Evolutionary conservation across 2,797 vertebrate species (phyloP), one percentile per base, ranked within the genome.

Genomic region (Ceryle rudis): DNA sequence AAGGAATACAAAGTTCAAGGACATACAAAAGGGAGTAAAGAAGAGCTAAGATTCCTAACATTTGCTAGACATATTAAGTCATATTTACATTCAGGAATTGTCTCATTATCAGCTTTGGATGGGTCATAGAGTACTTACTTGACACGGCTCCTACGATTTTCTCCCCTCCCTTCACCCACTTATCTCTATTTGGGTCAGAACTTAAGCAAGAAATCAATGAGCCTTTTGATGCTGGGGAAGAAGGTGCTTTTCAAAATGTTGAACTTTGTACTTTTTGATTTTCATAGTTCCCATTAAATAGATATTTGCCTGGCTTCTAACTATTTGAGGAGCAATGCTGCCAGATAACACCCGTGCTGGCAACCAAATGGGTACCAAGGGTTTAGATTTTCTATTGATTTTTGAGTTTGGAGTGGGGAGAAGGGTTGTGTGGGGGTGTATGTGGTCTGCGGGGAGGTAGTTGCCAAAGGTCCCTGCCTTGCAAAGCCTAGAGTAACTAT

Each of bases 1-100:
- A 80, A 72, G 64, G 73, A 84, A 75, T 72, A 54, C 58, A 29
- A 70, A 94, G 83, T 86, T 93, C 78, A 86, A 93, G 90, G 81
- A 39, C 15, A 14, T 4, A 12, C 11, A 39, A 85, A 81, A 90
- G 31, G 25, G 37, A 89, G 26, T 21, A 61, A 75, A 71, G 22
- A 37, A 66, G 41, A 90, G 33, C 29, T 49, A 4, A 2, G 37
- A 66, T 71, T 81, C 31, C 64, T 64, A 54, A 33, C 33, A 9
- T 81, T 93, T 78, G 11, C 31, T 54, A 82, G 73, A 44, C n/a
- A 20, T 35, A 64, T 13, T 73, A 86, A 78, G 83, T 66, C 29
- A 13, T 74, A 69, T 77, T 94, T 92, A 46, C 33, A 25, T 87
- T 87, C 52, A 82, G 44, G 39, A 92, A 39, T 71, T 85, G 73